A percentile compares a stretch with the other conserved stretches of the same genome.
These are phyloP conservation scores for Plotosus lineatus DNA, from an alignment of 2,113 vertebrate species.

Conservation along the genomic window DNA sequence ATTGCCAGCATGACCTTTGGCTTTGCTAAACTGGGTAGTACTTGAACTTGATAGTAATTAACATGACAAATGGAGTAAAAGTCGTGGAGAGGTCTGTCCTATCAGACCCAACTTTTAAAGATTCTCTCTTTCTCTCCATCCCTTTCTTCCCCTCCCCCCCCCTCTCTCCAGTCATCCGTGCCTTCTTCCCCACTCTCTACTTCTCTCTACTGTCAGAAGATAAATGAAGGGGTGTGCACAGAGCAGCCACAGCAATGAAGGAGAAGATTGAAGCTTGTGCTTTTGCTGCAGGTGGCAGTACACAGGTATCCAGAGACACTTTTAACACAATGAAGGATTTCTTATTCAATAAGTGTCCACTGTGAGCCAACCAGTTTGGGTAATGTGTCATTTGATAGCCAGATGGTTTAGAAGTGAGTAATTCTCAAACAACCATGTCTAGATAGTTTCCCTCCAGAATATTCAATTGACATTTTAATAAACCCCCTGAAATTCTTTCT, in stretches of 20 bases:
- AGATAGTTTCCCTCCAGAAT: constrained; percentile 54
- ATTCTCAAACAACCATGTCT: constrained; percentile 51
- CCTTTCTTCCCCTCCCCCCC: constrained; percentile 2
- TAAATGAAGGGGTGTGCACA: constrained; percentile 45
- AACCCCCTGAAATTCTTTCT: constrained; percentile 56
- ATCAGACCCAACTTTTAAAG: constrained; percentile 31
- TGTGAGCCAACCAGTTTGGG: constrained; percentile 52
- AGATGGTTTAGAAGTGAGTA: constrained; percentile 58
- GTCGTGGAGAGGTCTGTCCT: constrained; percentile 32
- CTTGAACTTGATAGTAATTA: constrained; percentile 51
- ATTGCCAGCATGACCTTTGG: constrained; percentile 17
- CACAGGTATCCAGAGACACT: constrained; percentile 39
- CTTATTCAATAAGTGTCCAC: constrained; percentile 52
- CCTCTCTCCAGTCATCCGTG: background rate
- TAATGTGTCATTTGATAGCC: constrained; percentile 53
- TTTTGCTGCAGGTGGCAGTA: constrained; percentile 3
- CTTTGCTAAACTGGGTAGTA: constrained; percentile 24
- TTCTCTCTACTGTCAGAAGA: constrained; percentile 23
- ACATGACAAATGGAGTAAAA: constrained; percentile 51
- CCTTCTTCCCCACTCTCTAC: background rate
- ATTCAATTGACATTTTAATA: constrained; percentile 58
- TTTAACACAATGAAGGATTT: constrained; percentile 50
- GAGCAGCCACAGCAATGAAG: constrained; percentile 23
- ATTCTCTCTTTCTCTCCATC: constrained; percentile 24
- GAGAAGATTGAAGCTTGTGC: constrained; percentile 37